phyloP scores from a whole-genome alignment of 1,140 invertebrate species.

The Rhopalosiphum maidis region DNA sequence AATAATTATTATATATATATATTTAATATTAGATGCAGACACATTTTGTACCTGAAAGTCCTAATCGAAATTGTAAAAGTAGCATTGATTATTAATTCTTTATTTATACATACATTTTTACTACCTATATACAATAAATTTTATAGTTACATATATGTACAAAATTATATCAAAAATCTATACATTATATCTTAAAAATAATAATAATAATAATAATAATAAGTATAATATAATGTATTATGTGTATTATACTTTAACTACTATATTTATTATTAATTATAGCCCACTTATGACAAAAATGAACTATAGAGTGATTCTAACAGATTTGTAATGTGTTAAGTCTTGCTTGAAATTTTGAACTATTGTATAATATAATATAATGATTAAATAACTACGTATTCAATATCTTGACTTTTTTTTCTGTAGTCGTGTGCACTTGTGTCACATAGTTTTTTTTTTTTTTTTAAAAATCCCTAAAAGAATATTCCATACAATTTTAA shows the following conservation, averaged over 20 bases:
- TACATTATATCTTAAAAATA: neutral
- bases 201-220: neutral
- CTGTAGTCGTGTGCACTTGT: neutral
- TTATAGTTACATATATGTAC: constrained; percentile 30
- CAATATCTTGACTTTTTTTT: neutral
- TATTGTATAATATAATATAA: constrained; percentile 40
- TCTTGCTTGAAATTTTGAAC: constrained; percentile 44
- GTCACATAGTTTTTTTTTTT: neutral
- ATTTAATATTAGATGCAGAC: constrained; percentile 26
- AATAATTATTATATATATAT: constrained; percentile 1
- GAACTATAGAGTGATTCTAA: constrained; percentile 47
- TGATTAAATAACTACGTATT: constrained; percentile 41
- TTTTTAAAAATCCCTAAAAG: neutral
- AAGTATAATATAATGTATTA: constrained; percentile 27
- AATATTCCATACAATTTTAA: neutral
- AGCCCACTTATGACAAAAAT: constrained; percentile 38
- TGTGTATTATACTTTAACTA: constrained; percentile 46
- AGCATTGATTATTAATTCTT: constrained; percentile 16
- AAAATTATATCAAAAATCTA: constrained; percentile 26
- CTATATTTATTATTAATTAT: constrained; percentile 42
- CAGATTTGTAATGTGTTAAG: constrained; percentile 29
- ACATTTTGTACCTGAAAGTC: constrained; percentile 41
- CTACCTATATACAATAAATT: constrained; percentile 22
- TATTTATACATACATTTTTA: constrained; percentile 38
- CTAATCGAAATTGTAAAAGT: constrained; percentile 19